Base-by-base conservation (phyloP, 2,888 invertebrate genomes). In the Dasysyrphus albostriatus region DNA sequence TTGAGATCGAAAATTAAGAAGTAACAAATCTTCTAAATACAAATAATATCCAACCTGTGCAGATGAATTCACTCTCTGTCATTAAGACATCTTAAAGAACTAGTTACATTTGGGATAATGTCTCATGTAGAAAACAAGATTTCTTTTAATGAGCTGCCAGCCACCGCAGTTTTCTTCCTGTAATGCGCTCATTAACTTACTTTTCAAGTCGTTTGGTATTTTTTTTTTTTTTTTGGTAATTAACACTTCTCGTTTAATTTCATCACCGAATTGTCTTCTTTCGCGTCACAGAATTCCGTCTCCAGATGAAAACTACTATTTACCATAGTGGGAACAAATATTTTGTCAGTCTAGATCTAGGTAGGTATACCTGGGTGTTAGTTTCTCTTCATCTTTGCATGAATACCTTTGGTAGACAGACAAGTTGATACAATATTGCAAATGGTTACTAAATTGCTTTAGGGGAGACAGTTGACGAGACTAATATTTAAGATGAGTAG, bases 161-260 rank as follows among this genome's bases (percentile, higher is more conserved):
- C 24, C 19, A 14, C 61, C 65, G 72, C 63, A 58, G 82, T 24
- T 2, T 63, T 77, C 78, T 87, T 73, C 74, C 69, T 65, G 70
- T 19, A 78, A 87, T 83, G 76, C 74, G 75, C 77, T 82, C 82
- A 75, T 82, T 87, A 82, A 87, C 85, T 87, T 83, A 74, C 61
- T 78, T 87, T 78, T 58, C 82, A 63, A 67, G 84, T 85, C 73
- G 51, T 49, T 65, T 49, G 69, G 77, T 69, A 74, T 74, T 56
- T 70, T n/a, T 47, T 63, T 5, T 65, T 69, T 67, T n/a, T 29
- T 49, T 73, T 74, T 34, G 73, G 83, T 83, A 87, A 87, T 87
- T 87, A 87, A 87, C 82, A 87, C 85, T 82, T 82, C 85, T 74
- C 44, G 85, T 87, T 87, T 87, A 59, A 42, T 87, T 82, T 83